phyloP scores from a whole-genome alignment of 2,797 vertebrate genomes.

The Chelon auratus region DNA sequence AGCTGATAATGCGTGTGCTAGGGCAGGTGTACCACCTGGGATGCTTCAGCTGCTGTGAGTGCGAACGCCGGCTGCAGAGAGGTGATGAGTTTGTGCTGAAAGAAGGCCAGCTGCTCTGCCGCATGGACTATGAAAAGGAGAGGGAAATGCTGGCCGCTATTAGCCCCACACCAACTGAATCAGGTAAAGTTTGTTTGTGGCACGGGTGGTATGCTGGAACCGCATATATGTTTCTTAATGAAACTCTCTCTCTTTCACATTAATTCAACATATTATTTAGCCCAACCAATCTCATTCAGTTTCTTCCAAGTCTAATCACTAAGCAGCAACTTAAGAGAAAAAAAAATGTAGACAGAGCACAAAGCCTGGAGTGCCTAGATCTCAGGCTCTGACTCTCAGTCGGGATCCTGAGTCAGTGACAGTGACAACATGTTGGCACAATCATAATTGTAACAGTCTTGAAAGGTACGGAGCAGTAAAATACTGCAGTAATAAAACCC shows the following conservation, averaged over 20 bases:
- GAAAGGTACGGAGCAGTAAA: background rate
- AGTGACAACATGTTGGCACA: background rate
- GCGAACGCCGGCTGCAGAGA: slow-evolving; percentile 90
- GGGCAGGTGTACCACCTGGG: slow-evolving; percentile 92
- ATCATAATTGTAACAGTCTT: background rate
- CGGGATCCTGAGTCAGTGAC: background rate
- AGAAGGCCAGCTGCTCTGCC: slow-evolving; percentile 92
- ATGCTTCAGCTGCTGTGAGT: slow-evolving; percentile 95
- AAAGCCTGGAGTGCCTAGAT: background rate
- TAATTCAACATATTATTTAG: slow-evolving; percentile 1
- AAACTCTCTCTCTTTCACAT: slow-evolving; percentile 1
- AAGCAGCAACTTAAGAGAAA: slow-evolving; percentile 9
- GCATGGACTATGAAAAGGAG: slow-evolving; percentile 94
- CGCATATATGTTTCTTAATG: background rate
- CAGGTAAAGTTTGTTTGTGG: slow-evolving; percentile 78
- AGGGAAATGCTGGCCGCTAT: slow-evolving; percentile 91
- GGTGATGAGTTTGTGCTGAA: slow-evolving; percentile 94
- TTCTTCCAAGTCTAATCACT: background rate
- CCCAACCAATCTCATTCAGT: slow-evolving; percentile 7
- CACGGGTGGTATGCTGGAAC: background rate
- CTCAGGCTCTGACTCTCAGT: too few relatives aligned
- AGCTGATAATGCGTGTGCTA: slow-evolving; percentile 93
- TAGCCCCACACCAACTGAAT: slow-evolving; percentile 90
- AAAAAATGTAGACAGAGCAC: background rate
- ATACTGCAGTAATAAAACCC: background rate